Evolutionary conservation across 1,140 invertebrate genomes (phyloP), one percentile per base, ranked within the genome.

Genomic region (Orius insidiosus): DNA sequence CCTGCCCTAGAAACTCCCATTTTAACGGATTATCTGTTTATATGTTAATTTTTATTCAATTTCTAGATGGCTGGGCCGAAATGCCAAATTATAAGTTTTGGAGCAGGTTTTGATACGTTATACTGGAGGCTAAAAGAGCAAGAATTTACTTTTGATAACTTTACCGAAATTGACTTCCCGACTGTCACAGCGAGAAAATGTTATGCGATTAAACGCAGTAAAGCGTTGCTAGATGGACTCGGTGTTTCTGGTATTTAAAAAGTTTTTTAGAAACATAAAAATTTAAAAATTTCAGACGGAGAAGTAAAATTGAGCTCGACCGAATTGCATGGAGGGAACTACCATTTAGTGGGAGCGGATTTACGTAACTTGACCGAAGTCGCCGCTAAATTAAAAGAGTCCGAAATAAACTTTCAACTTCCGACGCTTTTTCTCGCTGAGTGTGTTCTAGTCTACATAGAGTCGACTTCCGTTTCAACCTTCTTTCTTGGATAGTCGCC

Each of bases 361-460:
- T 66, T 97, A 53, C 70, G 86, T 55, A 80, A 88, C 59, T 62
- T 83, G 45, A 66, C 70, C 41, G 79, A 90, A 58, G 67, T 96
- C 11, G 70, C 77, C 56, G 66, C 69, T 30, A 92, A 90, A 65
- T 63, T 94, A 41, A 66, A 71, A 36, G 75, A 83, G 54, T 79
- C 78, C 38, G 75, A 78, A 58, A 65, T 88, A 38, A 75, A 80
- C 59, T 77, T 72, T 56, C 64, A 71, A 46, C 60, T 80, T 46
- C 90, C 93, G 40, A 94, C 93, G 31, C 68, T 96, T 50, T 86
- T 96, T 65, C 66, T 98, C 41, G 77, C 88, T 15, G 94, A 98
- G 67, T 98, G 94, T 69, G 93, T 98, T 53, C 72, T 98, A 30
- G 88, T 98, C 31, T 98, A 98, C 58, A 78, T 97, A 61, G 83